Evolutionary conservation across 2,113 vertebrate genomes (phyloP).

Genomic region (Eolophus roseicapilla): DNA sequence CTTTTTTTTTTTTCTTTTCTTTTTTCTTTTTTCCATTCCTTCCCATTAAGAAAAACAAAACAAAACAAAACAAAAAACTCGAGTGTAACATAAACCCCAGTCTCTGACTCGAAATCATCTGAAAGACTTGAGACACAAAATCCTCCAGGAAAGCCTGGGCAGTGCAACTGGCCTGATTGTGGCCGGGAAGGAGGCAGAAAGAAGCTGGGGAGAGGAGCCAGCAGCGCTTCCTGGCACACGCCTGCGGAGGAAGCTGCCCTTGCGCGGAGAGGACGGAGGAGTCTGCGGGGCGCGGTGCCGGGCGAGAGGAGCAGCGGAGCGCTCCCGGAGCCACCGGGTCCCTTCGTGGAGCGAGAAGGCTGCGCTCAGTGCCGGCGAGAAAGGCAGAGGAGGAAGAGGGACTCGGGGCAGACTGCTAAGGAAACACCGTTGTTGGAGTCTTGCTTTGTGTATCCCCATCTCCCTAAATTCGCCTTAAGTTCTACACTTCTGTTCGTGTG

Average conservation of each 20-base stretch:
- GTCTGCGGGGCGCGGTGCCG: not conserved
- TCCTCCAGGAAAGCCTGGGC: not conserved
- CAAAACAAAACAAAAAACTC: not conserved
- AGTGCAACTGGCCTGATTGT: not conserved
- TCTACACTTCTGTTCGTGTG: not conserved
- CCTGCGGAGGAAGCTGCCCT: not conserved
- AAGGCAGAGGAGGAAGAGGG: not conserved
- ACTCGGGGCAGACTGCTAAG: not conserved
- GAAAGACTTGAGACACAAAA: not conserved
- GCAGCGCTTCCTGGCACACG: not conserved
- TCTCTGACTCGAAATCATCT: not conserved
- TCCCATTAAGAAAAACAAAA: not conserved
- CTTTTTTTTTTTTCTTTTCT: too few species aligned
- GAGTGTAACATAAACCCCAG: not conserved
- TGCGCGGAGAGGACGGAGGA: not conserved
- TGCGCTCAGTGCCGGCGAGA: not conserved
- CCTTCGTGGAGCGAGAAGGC: not conserved
- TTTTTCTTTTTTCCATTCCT: not conserved
- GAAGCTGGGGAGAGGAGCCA: not conserved
- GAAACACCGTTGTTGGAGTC: rapidly evolving
- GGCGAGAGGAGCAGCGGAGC: not conserved
- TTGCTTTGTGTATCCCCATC: not conserved
- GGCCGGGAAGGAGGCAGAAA: not conserved
- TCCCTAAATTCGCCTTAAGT: not conserved
- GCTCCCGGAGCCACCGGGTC: too few species aligned